Evolutionary conservation across 2,888 invertebrate genomes (phyloP).

Genomic region (Dolichomitus sp.): DNA sequence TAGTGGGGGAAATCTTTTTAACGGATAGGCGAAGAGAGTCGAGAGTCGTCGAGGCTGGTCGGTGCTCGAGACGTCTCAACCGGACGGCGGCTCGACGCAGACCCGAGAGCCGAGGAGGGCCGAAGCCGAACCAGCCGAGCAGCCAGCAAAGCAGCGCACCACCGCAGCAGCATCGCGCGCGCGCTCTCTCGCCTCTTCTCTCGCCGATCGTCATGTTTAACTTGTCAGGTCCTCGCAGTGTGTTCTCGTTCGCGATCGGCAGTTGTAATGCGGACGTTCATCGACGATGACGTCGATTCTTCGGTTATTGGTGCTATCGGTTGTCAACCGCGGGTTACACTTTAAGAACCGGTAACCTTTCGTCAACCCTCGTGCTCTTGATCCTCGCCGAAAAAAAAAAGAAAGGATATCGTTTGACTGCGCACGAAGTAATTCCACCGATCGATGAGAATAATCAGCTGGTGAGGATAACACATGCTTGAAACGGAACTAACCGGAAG

Average conservation of each 20-base stretch:
- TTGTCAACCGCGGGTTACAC: conserved; percentile 11
- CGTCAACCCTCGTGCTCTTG: background rate
- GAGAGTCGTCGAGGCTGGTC: conserved; percentile 18
- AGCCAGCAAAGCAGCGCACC: background rate
- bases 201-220: conserved; percentile 37
- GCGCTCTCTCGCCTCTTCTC: conserved; percentile 23
- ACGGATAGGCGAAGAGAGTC: conserved; percentile 8
- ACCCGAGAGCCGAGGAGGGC: conserved; percentile 5
- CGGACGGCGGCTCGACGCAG: conserved; percentile 5
- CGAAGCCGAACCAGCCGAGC: background rate
- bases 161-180: conserved; percentile 10
- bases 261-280: conserved; percentile 57
- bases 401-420: background rate
- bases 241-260: conserved; percentile 55
- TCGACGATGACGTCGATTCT: conserved; percentile 42
- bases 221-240: conserved; percentile 23
- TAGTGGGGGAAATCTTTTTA: conserved; percentile 3
- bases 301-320: conserved; percentile 8
- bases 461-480: conserved; percentile 7
- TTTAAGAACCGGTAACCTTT: background rate
- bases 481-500: background rate
- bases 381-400: background rate
- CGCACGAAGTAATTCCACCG: background rate
- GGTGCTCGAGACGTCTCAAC: conserved; percentile 17
- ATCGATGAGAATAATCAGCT: conserved; percentile 22